Evolutionary conservation across 2,888 invertebrate species (phyloP), one percentile per base, ranked within the genome.

Genomic region (Nymphalis polychloros): DNA sequence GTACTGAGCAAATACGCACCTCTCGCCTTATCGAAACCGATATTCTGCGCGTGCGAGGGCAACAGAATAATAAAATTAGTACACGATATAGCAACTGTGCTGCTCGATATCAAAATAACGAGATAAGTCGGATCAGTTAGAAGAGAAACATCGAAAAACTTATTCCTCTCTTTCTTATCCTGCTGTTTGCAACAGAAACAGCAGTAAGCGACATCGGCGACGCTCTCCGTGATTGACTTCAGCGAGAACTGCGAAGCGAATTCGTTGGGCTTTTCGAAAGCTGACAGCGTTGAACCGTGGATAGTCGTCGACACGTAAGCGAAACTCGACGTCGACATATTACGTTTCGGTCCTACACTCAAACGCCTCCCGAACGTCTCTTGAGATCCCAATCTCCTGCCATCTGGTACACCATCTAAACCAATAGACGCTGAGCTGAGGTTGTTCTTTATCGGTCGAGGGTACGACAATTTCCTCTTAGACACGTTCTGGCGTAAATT

Each of bases 31-130:
- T 95, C 94, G 78, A 95, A 97, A 0, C 95, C 94, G 41, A 97
- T 88, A 7, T 94, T 93, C 55, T 94, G 89, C 0, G 97, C 97
- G 79, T 96, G 96, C 0, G 95, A 94, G 2, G 97, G 97, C 73
- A 97, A 87, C 1, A 97, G 81, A 50, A 97, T 97, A n/a, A 97
- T 95, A 77, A 97, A 97, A 83, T 97, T 97, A 0, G 97, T 97
- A 75, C 97, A 97, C 46, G 97, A 96, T 69, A 97, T 96, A 5
- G 97, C 97, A 59, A 97, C 97, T 0, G 97, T 97, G 59, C 96
- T 96, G 78, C 97, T 97, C 0, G 97, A 97, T 69, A 97, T 94
- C 8, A 97, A 84, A 64, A 97, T 97, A 0, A 97, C 95, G 64
- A 97, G 90, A 78, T 97, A 97, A 23, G 96, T 92, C 0, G 97